phyloP scores from a whole-genome alignment of 2,797 vertebrate species.

The Chelidonichthys spinosus region DNA sequence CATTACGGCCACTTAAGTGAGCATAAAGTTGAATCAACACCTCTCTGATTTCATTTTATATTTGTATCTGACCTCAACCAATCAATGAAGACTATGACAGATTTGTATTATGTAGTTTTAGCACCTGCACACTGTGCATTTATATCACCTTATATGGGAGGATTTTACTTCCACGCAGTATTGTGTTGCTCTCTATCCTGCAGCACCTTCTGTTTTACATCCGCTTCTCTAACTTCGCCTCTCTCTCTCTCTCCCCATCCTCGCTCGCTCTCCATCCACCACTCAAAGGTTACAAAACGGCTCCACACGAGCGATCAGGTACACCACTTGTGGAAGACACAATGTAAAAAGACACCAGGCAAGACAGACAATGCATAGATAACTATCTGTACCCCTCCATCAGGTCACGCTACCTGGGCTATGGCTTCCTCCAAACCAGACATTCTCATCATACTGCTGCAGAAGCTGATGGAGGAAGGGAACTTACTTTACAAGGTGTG shows the following conservation, averaged over 20 bases:
- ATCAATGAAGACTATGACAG: slow-evolving; percentile 31
- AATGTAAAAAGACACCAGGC: slow-evolving; percentile 19
- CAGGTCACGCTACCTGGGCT: slow-evolving; percentile 98
- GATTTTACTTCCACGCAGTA: slow-evolving; percentile 19
- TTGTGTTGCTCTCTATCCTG: slow-evolving; percentile 18
- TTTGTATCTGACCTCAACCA: slow-evolving; percentile 21
- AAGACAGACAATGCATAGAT: slow-evolving; percentile 39
- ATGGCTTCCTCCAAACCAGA: slow-evolving; percentile 99
- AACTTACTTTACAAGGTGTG: slow-evolving; percentile 95
- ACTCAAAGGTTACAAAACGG: slow-evolving; percentile 84
- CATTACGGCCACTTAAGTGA: background rate
- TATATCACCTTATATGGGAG: background rate
- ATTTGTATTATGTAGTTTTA: slow-evolving; percentile 15
- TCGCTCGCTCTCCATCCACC: slow-evolving; percentile 58
- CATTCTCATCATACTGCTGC: slow-evolving; percentile 96
- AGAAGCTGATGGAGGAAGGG: slow-evolving; percentile 99
- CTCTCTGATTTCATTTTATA: slow-evolving; percentile 9
- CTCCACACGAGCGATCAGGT: slow-evolving; percentile 88
- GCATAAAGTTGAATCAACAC: slow-evolving; percentile 22
- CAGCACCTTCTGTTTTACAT: slow-evolving; percentile 33
- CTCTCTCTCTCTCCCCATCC: slow-evolving; percentile 45
- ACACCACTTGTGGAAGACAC: slow-evolving; percentile 67
- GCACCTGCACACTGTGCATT: slow-evolving; percentile 2
- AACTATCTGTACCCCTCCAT: slow-evolving; percentile 54
- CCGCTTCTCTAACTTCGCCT: slow-evolving; percentile 40